phyloP scores from a whole-genome alignment of 2,888 invertebrate genomes.

The Allolobophora icterica region DNA sequence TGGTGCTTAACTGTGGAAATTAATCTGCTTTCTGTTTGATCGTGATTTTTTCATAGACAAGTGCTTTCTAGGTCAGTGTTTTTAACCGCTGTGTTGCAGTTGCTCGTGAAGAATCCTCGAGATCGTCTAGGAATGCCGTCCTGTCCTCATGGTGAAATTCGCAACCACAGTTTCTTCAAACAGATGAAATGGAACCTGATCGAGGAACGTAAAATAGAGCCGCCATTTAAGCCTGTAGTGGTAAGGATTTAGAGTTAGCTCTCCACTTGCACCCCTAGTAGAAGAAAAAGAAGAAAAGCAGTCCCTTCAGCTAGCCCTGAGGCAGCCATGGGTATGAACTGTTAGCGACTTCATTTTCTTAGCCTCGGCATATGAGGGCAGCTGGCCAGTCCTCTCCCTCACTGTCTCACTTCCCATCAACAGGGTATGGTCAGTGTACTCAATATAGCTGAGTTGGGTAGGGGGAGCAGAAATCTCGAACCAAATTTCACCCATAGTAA shows the following conservation, averaged over 20 bases:
- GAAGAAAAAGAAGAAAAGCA: too few relatives aligned
- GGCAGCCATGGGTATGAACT: too few relatives aligned
- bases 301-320: too few relatives aligned
- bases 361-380: too few relatives aligned
- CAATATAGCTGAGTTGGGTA: too few relatives aligned
- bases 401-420: too few relatives aligned
- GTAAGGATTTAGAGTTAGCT: constrained; percentile 71
- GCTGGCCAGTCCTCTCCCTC: too few relatives aligned
- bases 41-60: neutral
- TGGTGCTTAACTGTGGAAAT: neutral
- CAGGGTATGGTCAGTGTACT: too few relatives aligned
- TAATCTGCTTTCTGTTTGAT: neutral
- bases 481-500: too few relatives aligned
- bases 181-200: constrained; percentile 86
- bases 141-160: constrained; percentile 86
- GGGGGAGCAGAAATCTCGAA: too few relatives aligned
- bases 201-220: constrained; percentile 83
- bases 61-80: neutral
- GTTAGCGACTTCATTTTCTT: too few relatives aligned
- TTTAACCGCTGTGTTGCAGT: constrained; percentile 64
- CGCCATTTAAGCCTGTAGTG: constrained; percentile 93
- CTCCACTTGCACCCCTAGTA: neutral
- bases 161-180: constrained; percentile 89
- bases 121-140: constrained; percentile 86
- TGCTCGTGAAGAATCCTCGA: constrained; percentile 89